Percentiles rank a stretch among this genome's conserved stretches.
Evolutionary conservation across 53 echinoderm and acorn worm genomes (phyloP).

Genomic region (Temnopleurus reevesii): DNA sequence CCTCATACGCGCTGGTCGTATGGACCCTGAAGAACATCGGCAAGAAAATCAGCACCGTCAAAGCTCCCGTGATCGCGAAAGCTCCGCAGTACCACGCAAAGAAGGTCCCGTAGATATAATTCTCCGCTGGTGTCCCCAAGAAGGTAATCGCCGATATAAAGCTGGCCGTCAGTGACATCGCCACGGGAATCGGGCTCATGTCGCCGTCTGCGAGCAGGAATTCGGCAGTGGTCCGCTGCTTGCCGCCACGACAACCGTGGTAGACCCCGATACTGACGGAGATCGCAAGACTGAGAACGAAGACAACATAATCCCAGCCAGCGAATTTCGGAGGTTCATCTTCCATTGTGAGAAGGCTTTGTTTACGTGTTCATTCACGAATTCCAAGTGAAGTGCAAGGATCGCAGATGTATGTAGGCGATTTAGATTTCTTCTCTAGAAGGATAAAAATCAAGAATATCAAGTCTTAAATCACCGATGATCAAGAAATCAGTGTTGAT

Average conservation of each 20-base stretch:
- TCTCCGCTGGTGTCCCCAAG: conserved; percentile 92
- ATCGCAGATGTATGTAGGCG: too few relatives aligned
- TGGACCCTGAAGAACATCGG: conserved; percentile 75
- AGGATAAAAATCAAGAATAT: too few relatives aligned
- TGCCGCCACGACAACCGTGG: conserved; percentile 80
- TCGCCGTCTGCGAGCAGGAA: conserved; percentile 84
- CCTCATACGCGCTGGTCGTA: conserved; percentile 87
- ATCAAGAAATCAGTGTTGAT: too few relatives aligned
- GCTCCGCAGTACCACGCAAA: conserved; percentile 70
- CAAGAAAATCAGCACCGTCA: conserved; percentile 61
- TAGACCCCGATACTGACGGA: conserved; percentile 86
- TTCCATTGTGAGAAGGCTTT: too few relatives aligned
- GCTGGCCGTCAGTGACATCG: conserved; percentile 83
- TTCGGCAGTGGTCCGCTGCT: conserved; percentile 81
- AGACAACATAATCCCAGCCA: conserved; percentile 75
- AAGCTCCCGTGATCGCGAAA: conserved; percentile 59
- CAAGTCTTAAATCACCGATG: too few relatives aligned
- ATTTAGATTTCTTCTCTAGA: too few relatives aligned
- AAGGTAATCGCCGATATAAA: conserved; percentile 97
- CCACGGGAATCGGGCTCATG: conserved; percentile 89
- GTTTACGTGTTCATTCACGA: too few relatives aligned
- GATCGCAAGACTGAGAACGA: conserved; percentile 59
- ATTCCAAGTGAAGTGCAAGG: too few relatives aligned
- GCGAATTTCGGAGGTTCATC: conserved; percentile 46
- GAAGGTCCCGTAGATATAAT: conserved; percentile 76